phyloP scores from a whole-genome alignment of 2,888 invertebrate genomes.

The Mythimna loreyi region DNA sequence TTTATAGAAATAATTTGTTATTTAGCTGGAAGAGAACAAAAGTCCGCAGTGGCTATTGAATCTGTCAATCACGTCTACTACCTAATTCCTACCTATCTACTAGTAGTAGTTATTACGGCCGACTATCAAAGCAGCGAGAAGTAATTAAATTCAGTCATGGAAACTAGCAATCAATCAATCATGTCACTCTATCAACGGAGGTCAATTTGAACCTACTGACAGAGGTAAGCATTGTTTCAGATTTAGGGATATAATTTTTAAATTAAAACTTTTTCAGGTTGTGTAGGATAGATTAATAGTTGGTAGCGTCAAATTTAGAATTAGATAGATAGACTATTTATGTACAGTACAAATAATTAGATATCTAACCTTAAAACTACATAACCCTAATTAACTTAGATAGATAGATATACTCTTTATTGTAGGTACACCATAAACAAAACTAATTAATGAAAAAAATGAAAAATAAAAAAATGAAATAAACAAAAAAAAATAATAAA shows the following conservation, averaged over 20 bases:
- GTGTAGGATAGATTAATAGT: too few species aligned
- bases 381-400: too few species aligned
- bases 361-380: too few species aligned
- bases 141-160: constrained; percentile 27
- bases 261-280: too few species aligned
- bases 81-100: neutral
- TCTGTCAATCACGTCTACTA: neutral
- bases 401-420: too few species aligned
- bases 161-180: constrained; percentile 21
- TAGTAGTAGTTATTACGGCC: neutral
- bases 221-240: neutral
- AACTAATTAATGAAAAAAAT: too few species aligned
- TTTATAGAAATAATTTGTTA: neutral
- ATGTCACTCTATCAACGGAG: neutral
- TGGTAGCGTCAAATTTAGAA: too few species aligned
- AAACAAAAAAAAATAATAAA: too few species aligned
- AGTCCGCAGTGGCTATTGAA: constrained; percentile 13
- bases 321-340: too few species aligned
- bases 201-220: neutral
- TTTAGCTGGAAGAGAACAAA: constrained; percentile 1
- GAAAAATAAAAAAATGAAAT: too few species aligned
- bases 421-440: too few species aligned
- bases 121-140: neutral
- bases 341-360: too few species aligned
- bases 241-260: neutral